Conservation (phyloP, 2,888 invertebrate species). For the Spodoptera picta region DNA sequence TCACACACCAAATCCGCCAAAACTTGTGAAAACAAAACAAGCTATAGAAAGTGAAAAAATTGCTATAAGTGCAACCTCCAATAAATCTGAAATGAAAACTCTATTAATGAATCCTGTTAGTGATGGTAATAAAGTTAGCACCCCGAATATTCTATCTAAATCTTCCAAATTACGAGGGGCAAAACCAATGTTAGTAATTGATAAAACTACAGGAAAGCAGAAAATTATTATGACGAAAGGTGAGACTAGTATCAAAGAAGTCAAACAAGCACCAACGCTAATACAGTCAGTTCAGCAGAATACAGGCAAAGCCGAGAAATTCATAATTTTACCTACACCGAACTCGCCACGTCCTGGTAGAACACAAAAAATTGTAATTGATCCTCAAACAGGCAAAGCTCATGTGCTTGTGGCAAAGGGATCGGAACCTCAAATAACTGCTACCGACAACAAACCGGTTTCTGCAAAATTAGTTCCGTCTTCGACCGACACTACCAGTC, state of each 20-base stretch:
- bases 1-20: conserved; percentile 71
- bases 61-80: conserved; percentile 63
- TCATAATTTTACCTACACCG: conserved; percentile 80
- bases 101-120: conserved; percentile 76
- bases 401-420: conserved; percentile 80
- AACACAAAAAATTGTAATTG: conserved; percentile 84
- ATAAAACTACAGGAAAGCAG: conserved; percentile 84
- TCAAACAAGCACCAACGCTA: conserved; percentile 68
- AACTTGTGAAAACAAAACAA: conserved; percentile 75
- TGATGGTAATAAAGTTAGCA: conserved; percentile 75
- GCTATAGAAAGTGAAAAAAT: conserved; percentile 74
- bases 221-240: conserved; percentile 83
- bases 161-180: conserved; percentile 82
- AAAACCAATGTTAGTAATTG: conserved; percentile 84
- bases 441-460: conserved; percentile 75
- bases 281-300: conserved; percentile 71
- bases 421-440: conserved; percentile 63
- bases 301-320: conserved; percentile 78
- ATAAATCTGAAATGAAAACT: conserved; percentile 79
- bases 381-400: conserved; percentile 84
- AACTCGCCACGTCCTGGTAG: conserved; percentile 75
- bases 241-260: conserved; percentile 76
- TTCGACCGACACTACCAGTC: conserved; percentile 70
- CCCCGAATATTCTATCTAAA: conserved; percentile 86
- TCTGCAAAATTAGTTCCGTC: conserved; percentile 80